Evolutionary conservation across 30 jellyfish, hydroid and myxozoan genomes (phyloP).

Genomic region (Pelagia noctiluca): DNA sequence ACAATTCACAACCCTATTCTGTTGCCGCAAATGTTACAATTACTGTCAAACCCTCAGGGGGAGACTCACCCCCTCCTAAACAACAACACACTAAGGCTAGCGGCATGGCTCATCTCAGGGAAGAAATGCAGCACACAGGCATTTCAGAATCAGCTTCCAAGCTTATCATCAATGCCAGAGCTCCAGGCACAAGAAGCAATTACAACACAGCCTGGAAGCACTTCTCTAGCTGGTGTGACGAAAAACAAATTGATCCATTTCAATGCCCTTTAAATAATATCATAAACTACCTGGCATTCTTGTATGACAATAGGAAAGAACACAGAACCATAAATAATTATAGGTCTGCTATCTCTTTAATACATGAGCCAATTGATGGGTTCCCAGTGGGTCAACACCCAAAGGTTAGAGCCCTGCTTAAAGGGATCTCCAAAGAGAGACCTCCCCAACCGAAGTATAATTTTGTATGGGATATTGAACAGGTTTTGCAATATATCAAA

Average conservation of each 20-base stretch:
- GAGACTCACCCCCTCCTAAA: conserved; percentile 4
- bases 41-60: conserved; percentile 17
- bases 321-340: conserved; percentile 11
- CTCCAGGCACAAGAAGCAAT: conserved; percentile 22
- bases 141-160: conserved; percentile 38
- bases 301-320: conserved; percentile 7
- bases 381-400: too few species aligned
- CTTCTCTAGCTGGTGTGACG: too few species aligned
- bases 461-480: conserved; percentile 48
- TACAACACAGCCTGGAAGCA: too few species aligned
- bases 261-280: conserved; percentile 5
- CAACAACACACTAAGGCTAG: conserved; percentile 44
- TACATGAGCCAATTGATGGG: too few species aligned
- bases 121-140: not conserved
- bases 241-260: too few species aligned
- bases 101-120: too few species aligned
- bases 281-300: not conserved
- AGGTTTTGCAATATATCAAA: too few species aligned
- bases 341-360: too few species aligned
- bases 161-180: conserved; percentile 43
- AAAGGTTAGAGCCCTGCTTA: not conserved
- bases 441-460: not conserved
- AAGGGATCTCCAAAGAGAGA: too few species aligned
- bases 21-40: conserved; percentile 7
- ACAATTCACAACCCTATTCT: conserved; percentile 21